Evolutionary conservation across 2,888 invertebrate genomes (phyloP), one percentile per base, ranked within the genome.

Genomic region (Cryptophagus acutangulus): DNA sequence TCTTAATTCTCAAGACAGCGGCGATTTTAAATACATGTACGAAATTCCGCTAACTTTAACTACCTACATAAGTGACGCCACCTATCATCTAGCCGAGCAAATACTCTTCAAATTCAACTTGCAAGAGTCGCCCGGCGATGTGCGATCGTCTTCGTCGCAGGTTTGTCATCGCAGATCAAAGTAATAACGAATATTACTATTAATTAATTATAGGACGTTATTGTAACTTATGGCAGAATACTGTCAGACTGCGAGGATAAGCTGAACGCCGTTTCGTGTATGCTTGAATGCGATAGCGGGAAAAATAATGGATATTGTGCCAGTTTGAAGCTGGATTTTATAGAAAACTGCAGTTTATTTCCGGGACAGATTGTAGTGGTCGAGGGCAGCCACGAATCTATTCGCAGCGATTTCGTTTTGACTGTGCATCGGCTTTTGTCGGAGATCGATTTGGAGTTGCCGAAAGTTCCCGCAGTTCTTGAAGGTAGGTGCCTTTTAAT

Each of bases 301-400:
- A 55, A 71, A 71, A 55, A 70, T 74, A 34, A 72, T 75, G 55
- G 62, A 2, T 36, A 49, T 18, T 48, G 52, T 12, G 43, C 58
- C 3, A 38, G 37, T 20, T 44, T 82, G 20, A 76, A 78, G 62
- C 57, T 81, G 3, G 65, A 64, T 4, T n/a, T n/a, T n/a, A n/a
- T n/a, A n/a, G n/a, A n/a, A n/a, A 66, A 70, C 25, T 16, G 26
- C 26, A 49, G 79, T 1, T 68, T 89, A 43, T 89, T 85, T 62
- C 83, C 87, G 14, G 89, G 90, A 1, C 88, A 89, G 74, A 76
- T 84, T 34, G 79, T 88, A 6, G 82, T 83, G 28, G 75, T 86
- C 44, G 76, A 80, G 37, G 91, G 89, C 1, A 72, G 75, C 3
- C 87, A 31, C 14, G 16, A 8, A 6, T 15, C 16, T 6, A 31